Evolutionary conservation across 2,113 vertebrate species (phyloP), one percentile per base, ranked within the genome.

Genomic region (Mugil cephalus): DNA sequence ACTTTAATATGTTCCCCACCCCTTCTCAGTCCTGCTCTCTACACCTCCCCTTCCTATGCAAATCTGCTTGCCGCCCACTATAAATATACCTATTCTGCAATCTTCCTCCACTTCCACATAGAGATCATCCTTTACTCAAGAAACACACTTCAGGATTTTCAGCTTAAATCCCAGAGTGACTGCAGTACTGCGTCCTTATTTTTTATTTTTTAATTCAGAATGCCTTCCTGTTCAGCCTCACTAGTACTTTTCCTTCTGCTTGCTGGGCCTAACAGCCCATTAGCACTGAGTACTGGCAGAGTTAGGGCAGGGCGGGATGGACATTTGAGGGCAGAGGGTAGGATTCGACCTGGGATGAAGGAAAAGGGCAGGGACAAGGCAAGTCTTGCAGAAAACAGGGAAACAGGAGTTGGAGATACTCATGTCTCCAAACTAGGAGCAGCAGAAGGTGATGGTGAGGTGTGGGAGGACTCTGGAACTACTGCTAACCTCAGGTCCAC

Each of bases 1-100:
- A 54, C 30, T 75, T 69, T 52, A 72, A 61, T 54, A 21, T 61
- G 50, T 64, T 50, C 58, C 79, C 86, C 61, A 40, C 69, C 71
- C 68, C 71, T 78, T 77, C 68, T 71, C 47, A 60, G 73, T 64
- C 36, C 72, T 51, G 34, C 47, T 72, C 76, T 72, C 69, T 52
- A 72, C 69, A 43, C 83, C 85, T 73, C 87, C 89, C 87, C 48
- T 79, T 85, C 71, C 79, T 86, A 87, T 89, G 85, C 86, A 91
- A 89, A 84, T 89, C 77, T 64, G 66, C 81, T 82, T 77, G 83
- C 77, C 70, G 47, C 79, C 85, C 77, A 75, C 87, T 92, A 94
- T 94, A 94, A 93, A 93, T 87, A 79, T 90, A 90, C 83, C 88
- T 80, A 89, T 85, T 78, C 75, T 69, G 19, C 50, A 63, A 72